Base-by-base conservation (phyloP, 2,113 vertebrate genomes). In the Salvelinus namaycush region DNA sequence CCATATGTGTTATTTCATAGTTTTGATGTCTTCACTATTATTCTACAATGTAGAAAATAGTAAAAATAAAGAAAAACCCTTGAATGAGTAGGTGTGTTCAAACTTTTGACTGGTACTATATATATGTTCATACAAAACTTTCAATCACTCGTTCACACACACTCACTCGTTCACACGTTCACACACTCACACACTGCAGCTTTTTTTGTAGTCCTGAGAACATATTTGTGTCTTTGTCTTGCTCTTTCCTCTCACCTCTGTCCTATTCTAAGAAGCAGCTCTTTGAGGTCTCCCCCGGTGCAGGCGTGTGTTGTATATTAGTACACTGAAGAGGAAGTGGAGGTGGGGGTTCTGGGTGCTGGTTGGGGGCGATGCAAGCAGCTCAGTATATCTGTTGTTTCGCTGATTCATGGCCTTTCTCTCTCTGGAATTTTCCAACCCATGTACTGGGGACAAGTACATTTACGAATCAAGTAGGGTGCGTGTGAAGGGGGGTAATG, bases 311-410 rank as follows among this genome's bases (percentile, higher is more conserved):
- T 66, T 85, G 79, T 89, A 29, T 89, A 80, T 85, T 87, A 81
- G 86, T 90, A 89, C 91, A 87, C 84, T 80, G 39, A 22, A 75
- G 68, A 90, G 91, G 92, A 92, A 92, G 80, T 87, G 89, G 87
- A 78, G n/a, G 68, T n/a, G 18, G 68, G 39, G 68, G 31, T 20
- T 12, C 5, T 18, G 34, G 31, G 29, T 27, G 34, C 2, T 39
- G 79, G 80, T 70, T 79, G 82, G 82, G 79, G 70, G 68, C 31
- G 76, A 70, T n/a, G 70, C 11, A 49, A 44, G 20, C 14, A 48
- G 51, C 34, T 73, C 59, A 64, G 24, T 39, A 59, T 13, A 13
- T 2, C 7, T 76, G 48, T 44, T 44, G 39, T 83, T 81, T 79
- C 74, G 73, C 79, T 84, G 82, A 86, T 81, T 92, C 89, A 93